Evolutionary conservation across 2,113 vertebrate genomes (phyloP).

Genomic region (Hiodon tergisus): DNA sequence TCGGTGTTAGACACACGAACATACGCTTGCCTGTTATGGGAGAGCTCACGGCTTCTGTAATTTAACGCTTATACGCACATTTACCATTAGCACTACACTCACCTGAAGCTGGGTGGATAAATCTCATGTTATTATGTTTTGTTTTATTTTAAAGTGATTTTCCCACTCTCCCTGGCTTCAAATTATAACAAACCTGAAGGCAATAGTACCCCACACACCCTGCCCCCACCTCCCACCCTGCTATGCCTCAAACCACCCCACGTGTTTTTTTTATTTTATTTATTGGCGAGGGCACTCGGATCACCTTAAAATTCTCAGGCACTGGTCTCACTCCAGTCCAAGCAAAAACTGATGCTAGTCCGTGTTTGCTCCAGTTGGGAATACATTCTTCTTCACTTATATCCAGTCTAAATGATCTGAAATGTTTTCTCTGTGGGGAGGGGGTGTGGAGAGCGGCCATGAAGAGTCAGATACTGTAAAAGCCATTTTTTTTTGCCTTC

Average conservation of each 20-base stretch:
- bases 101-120: conserved; percentile 40
- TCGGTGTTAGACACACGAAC: neutral
- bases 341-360: conserved; percentile 31
- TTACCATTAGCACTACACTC: conserved; percentile 20
- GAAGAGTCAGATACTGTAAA: conserved; percentile 76
- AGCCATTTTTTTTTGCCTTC: conserved; percentile 80
- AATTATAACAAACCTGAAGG: conserved; percentile 59
- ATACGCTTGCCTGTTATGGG: conserved; percentile 4
- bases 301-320: conserved; percentile 10
- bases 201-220: conserved; percentile 34
- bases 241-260: conserved; percentile 44
- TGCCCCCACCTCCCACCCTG: conserved; percentile 52
- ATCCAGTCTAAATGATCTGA: conserved; percentile 47
- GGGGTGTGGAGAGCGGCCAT: conserved; percentile 63
- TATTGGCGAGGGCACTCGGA: conserved; percentile 24
- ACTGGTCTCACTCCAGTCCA: conserved; percentile 7
- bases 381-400: conserved; percentile 39
- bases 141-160: conserved; percentile 34
- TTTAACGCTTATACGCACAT: neutral
- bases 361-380: conserved; percentile 11
- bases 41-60: conserved; percentile 19
- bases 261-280: conserved; percentile 24
- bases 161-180: conserved; percentile 45
- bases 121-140: conserved; percentile 22
- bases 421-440: conserved; percentile 67